Evolutionary conservation across 2,797 vertebrate genomes (phyloP).

Genomic region (Acestrorhynchus altus): DNA sequence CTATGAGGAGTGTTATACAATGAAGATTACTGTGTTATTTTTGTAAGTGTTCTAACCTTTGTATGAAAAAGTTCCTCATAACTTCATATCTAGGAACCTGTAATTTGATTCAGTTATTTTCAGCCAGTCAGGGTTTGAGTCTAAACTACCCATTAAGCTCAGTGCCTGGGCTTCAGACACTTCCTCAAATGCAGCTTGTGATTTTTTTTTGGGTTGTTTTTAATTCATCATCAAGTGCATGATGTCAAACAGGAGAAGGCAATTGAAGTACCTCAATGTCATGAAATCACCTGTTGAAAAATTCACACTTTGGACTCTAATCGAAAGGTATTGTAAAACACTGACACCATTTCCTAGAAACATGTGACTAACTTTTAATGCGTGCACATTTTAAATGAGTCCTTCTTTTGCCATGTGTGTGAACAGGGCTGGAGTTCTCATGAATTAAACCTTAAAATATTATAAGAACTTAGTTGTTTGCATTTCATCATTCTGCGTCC

Average conservation of each 20-base stretch:
- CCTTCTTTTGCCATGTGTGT: conserved; percentile 22
- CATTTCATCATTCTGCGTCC: neutral
- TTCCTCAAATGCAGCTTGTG: neutral
- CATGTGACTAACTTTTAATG: conserved; percentile 62
- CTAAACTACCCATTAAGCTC: conserved; percentile 6
- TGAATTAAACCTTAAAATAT: conserved; percentile 27
- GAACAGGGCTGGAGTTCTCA: neutral
- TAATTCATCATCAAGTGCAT: conserved; percentile 16
- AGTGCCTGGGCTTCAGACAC: neutral
- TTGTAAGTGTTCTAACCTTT: conserved; percentile 68
- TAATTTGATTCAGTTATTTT: conserved; percentile 34
- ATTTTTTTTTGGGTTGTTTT: neutral
- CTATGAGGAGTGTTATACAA: neutral
- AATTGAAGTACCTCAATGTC: conserved; percentile 16
- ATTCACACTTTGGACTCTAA: conserved; percentile 47
- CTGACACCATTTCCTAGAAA: conserved; percentile 54
- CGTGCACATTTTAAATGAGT: conserved; percentile 52
- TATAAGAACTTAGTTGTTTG: neutral
- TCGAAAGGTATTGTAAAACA: conserved; percentile 54
- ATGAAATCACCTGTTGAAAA: conserved; percentile 15
- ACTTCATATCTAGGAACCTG: conserved; percentile 40
- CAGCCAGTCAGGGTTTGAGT: conserved; percentile 15
- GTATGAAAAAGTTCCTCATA: conserved; percentile 66
- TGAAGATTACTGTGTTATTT: conserved; percentile 46
- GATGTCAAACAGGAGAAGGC: neutral